Percentiles rank a stretch among this genome's conserved stretches.
phyloP scores from a whole-genome alignment of 53 echinoderm and acorn worm species.

The Hippasteria phrygiana region DNA sequence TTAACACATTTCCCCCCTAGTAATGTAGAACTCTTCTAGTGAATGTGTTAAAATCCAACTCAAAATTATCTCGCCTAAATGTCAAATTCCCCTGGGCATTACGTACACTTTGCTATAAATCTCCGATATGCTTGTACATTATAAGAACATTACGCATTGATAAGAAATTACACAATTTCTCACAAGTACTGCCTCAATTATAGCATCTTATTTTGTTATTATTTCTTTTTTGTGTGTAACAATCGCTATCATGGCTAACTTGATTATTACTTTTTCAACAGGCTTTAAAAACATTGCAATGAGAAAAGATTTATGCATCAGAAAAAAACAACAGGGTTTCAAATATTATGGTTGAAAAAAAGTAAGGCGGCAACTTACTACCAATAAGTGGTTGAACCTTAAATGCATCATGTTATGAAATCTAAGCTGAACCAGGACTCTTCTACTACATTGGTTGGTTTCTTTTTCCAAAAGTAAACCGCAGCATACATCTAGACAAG shows the following conservation, averaged over 20 bases:
- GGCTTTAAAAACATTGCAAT: constrained; percentile 49
- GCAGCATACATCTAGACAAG: not conserved
- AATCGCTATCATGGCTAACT: constrained; percentile 14
- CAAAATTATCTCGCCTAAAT: not conserved
- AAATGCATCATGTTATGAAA: not conserved
- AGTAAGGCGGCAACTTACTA: not conserved
- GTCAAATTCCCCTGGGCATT: not conserved
- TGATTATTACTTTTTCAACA: constrained; percentile 25
- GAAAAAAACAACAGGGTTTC: not conserved
- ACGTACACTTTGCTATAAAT: constrained; percentile 22
- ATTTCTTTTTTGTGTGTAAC: not conserved
- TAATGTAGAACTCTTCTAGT: not conserved
- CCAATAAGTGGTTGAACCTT: not conserved
- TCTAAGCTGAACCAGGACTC: not conserved
- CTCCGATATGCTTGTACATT: not conserved
- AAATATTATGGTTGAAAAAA: not conserved
- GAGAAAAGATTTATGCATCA: not conserved
- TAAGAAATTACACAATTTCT: constrained; percentile 16
- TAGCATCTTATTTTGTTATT: constrained; percentile 1
- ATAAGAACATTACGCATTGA: constrained; percentile 2
- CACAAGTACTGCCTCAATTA: constrained; percentile 56
- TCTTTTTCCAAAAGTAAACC: not conserved
- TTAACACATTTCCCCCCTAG: not conserved
- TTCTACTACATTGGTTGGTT: not conserved
- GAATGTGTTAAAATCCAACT: not conserved